Percentiles rank a stretch among this genome's conserved stretches.
phyloP scores from a whole-genome alignment of 2,113 vertebrate species.

The Isichthys henryi region DNA sequence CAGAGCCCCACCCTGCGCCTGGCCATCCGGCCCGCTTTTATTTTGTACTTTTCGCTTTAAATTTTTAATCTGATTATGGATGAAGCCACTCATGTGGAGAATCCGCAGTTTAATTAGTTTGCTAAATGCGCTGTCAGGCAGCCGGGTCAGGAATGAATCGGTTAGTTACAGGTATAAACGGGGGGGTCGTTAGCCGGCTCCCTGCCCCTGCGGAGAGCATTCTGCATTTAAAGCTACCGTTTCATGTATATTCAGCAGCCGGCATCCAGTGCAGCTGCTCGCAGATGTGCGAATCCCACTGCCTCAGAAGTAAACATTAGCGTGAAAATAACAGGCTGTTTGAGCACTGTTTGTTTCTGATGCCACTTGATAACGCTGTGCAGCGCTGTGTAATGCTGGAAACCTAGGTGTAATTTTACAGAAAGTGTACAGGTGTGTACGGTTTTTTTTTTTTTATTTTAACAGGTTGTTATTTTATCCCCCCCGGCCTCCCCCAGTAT shows the following conservation, averaged over 20 bases:
- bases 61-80: conserved; percentile 6
- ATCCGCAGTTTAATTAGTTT: not conserved
- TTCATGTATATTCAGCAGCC: not conserved
- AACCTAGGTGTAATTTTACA: not conserved
- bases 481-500: not conserved
- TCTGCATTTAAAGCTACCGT: not conserved
- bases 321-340: not conserved
- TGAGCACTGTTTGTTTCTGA: not conserved
- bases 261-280: not conserved
- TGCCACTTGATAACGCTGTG: not conserved
- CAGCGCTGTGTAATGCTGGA: not conserved
- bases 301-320: not conserved
- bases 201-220: not conserved
- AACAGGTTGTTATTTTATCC: not conserved
- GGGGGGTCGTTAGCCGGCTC: not conserved
- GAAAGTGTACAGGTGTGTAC: not conserved
- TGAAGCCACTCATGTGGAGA: not conserved
- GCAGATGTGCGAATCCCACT: not conserved
- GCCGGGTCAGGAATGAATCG: not conserved
- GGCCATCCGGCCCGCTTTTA: conserved; percentile 17
- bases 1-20: conserved; percentile 26
- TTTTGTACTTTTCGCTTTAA: conserved; percentile 3
- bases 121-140: not conserved
- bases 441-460: not conserved
- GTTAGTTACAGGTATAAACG: not conserved